Base-by-base conservation (phyloP, 2,113 vertebrate species). In the Platichthys flesus region DNA sequence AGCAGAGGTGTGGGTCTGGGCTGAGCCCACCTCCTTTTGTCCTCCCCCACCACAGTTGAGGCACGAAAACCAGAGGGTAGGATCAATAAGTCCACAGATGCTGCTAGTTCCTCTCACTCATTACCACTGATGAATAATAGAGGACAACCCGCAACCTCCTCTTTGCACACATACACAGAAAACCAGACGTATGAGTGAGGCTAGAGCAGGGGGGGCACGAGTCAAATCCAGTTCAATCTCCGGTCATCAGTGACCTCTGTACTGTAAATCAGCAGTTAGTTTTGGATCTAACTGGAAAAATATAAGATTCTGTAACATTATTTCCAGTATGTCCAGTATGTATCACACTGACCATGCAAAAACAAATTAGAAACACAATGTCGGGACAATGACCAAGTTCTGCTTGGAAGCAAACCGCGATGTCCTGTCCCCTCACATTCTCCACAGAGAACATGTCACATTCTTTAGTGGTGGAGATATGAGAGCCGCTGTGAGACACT, bases 51-150 rank as follows among this genome's bases (percentile, higher is more conserved):
- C 72, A 57, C 79, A 88, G 86, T 74, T 78, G 71, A 88, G 74
- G 80, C 77, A 83, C 84, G 75, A 86, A 51, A 51, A 88, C 87
- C 81, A 84, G 42, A 79, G 76, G 91, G 92, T 64, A 78, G 63
- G 91, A 94, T 94, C 90, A 78, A 93, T 94, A 92, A 60, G 78
- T 80, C 64, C 90, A 84, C 90, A 93, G 90, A 89, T 91, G 89
- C 83, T 90, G 84, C 90, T 67, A 85, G 81, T 81, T 86, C 74
- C 89, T 85, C 84, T 90, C 85, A 87, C 85, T 91, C 90, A 91
- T 93, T 92, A 93, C 81, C 72, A 85, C 83, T 86, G 65, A 90
- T 94, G 78, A 94, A 94, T 94, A 93, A 93, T 92, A 92, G 76
- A 93, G 86, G 75, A 86, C 65, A 35, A 64, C 31, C 65, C 63